Conservation (phyloP, 53 echinoderm and acorn worm species). For the Mesocentrotus franciscanus region DNA sequence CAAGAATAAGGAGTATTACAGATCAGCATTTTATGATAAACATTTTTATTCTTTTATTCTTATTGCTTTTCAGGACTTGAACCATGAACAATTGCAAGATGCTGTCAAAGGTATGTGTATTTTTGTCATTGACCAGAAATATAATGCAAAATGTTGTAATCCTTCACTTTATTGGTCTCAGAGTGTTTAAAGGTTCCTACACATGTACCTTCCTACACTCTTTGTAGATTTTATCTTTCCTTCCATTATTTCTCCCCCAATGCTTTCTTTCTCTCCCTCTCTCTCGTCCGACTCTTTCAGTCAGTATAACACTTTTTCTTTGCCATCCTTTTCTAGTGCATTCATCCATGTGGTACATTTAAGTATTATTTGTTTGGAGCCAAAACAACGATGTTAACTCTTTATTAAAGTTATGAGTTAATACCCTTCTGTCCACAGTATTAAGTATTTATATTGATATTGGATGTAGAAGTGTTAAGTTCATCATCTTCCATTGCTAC, state of each 20-base stretch:
- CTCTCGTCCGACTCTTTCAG: no score
- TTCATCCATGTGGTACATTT: no score
- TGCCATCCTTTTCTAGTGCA: no score
- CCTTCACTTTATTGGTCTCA: not conserved
- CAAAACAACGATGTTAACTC: no score
- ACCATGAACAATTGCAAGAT: conserved; percentile 86
- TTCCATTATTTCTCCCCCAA: not conserved
- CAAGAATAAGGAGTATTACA: no score
- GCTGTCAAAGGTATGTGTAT: conserved; percentile 85
- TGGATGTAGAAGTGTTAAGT: not conserved
- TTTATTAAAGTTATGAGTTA: no score
- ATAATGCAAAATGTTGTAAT: not conserved
- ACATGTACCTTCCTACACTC: not conserved
- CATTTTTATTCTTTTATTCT: conserved; percentile 28
- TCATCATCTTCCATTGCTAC: not conserved
- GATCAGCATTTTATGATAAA: not conserved
- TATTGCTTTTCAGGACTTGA: conserved; percentile 75
- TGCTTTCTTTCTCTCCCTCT: no score
- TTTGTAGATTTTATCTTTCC: not conserved
- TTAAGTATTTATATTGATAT: no score
- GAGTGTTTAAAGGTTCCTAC: no score
- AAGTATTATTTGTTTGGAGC: no score
- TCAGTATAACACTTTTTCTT: no score
- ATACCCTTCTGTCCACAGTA: no score
- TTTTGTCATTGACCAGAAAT: not conserved